Evolutionary conservation across 1,140 invertebrate species (phyloP), one percentile per base, ranked within the genome.

Genomic region (Heliconius himera): DNA sequence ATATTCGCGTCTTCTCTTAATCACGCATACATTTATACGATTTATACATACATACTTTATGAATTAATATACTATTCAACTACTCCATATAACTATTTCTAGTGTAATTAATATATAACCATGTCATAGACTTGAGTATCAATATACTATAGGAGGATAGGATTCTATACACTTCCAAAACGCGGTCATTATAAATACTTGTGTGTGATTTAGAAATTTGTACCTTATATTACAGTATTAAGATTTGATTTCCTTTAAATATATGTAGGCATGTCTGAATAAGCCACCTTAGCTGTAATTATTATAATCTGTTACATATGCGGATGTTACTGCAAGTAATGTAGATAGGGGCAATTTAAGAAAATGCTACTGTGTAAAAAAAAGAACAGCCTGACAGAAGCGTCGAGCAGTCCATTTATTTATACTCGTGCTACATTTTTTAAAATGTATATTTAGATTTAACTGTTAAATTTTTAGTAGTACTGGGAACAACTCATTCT

Each of bases 261-360:
- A 4, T 78, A 22, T 18, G 72, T 71, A 81, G 73, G 73, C 73
- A 78, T 72, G 73, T 78, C 80, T 78, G 80, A 81, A 81, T 81
- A 81, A 77, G 79, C 79, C 60, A 81, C 79, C 79, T 81, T 77
- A 71, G 73, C 80, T 74, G 80, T 81, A 81, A 81, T 81, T 81
- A 81, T 81, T 78, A 78, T 81, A 81, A 81, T 81, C 72, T 81
- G 73, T 75, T 81, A 78, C 80, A 74, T 81, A 81, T 78, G 80
- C 77, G 80, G 77, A 75, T 75, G 80, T 73, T 75, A 29, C 76
- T 72, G 74, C 71, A 8, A 78, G 66, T 78, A 77, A 29, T 60
- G 18, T 8, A 26, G 13, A 41, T 76, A 66, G 22, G 36, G 54
- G n/a, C 8, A 76, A 33, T 80, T 76, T 26, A 38, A 26, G 51